Evolutionary conservation across 1,140 invertebrate genomes (phyloP), one percentile per base, ranked within the genome.

Genomic region (Paraescarpia echinospica): DNA sequence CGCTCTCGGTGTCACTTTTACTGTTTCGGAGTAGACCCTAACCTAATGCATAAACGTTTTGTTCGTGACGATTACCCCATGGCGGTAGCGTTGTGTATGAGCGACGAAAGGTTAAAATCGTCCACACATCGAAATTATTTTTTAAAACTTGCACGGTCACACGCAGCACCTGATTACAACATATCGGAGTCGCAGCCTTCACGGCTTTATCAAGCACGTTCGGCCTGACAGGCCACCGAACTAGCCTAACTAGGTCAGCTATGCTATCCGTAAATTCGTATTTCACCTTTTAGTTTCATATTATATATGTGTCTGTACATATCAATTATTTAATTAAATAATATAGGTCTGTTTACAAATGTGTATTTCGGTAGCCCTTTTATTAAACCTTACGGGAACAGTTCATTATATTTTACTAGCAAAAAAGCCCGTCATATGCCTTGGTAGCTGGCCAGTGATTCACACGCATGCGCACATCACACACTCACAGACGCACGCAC

Each of bases 401-500:
- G n/a, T n/a, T n/a, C n/a, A n/a, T n/a, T n/a, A n/a, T n/a, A n/a
- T n/a, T n/a, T n/a, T n/a, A n/a, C n/a, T n/a, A n/a, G n/a, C n/a
- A n/a, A n/a, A n/a, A n/a, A n/a, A n/a, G n/a, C n/a, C n/a, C n/a
- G n/a, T n/a, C n/a, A n/a, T n/a, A n/a, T n/a, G n/a, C n/a, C n/a
- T n/a, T n/a, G n/a, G n/a, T n/a, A n/a, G n/a, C n/a, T n/a, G n/a
- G n/a, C n/a, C n/a, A n/a, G n/a, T n/a, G n/a, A n/a, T n/a, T n/a
- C n/a, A n/a, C n/a, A n/a, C n/a, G n/a, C n/a, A n/a, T n/a, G n/a
- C n/a, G n/a, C n/a, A n/a, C n/a, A n/a, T n/a, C n/a, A 33, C 91
- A 35, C 91, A 91, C 91, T 33, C 12, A 33, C 91, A 14, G 33
- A 22, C 33, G 91, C 91, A 91, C 33, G 33, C 91, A 91, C 91